A percentile compares a stretch with the other conserved stretches of the same genome.
phyloP scores from a whole-genome alignment of 2,113 vertebrate species.

The Donacobius atricapilla region DNA sequence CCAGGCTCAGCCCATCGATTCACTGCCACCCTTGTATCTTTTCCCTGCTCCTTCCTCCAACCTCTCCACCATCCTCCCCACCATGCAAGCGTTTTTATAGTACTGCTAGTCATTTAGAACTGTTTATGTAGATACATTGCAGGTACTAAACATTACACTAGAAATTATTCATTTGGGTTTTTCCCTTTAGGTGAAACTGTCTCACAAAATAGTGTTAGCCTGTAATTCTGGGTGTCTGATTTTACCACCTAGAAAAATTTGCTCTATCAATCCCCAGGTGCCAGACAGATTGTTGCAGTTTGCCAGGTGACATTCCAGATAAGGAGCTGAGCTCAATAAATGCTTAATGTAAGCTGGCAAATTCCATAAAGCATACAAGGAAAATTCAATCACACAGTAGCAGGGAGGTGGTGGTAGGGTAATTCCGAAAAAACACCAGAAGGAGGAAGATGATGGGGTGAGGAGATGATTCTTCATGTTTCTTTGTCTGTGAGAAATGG shows the following conservation, averaged over 20 bases:
- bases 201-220: slow-evolving; percentile 20
- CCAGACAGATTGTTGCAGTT: slow-evolving; percentile 69
- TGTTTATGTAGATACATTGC: slow-evolving; percentile 45
- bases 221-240: slow-evolving; percentile 37
- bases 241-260: slow-evolving; percentile 72
- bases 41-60: neutral
- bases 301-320: slow-evolving; percentile 68
- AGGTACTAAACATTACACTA: slow-evolving; percentile 25
- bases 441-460: neutral
- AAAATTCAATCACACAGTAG: slow-evolving; percentile 59
- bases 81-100: neutral
- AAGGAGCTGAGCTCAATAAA: slow-evolving; percentile 64
- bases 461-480: neutral
- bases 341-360: slow-evolving; percentile 66
- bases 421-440: neutral
- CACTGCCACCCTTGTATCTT: slow-evolving; percentile 48
- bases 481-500: slow-evolving; percentile 16
- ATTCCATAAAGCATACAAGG: slow-evolving; percentile 66
- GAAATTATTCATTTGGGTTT: neutral
- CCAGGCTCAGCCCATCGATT: slow-evolving; percentile 63
- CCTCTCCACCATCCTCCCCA: neutral
- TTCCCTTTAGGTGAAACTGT: slow-evolving; percentile 14
- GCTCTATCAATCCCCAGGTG: slow-evolving; percentile 64
- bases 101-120: slow-evolving; percentile 52
- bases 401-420: neutral